phyloP scores from a whole-genome alignment of 2,797 vertebrate genomes.

The Echiichthys vipera region DNA sequence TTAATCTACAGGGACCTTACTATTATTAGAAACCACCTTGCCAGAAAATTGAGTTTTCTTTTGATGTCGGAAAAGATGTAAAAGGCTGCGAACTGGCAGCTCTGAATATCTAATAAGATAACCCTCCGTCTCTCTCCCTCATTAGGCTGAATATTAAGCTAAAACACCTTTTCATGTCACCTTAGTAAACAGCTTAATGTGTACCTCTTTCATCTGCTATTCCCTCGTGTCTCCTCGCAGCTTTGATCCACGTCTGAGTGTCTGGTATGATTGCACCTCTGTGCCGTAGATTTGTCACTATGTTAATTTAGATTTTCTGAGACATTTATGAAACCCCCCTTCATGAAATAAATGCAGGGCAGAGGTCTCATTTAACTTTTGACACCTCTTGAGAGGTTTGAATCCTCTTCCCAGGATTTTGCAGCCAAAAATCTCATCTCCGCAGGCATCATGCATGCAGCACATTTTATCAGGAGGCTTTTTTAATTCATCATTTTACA shows the following conservation, averaged over 20 bases:
- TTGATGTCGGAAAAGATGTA: conserved; percentile 84
- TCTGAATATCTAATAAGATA: conserved; percentile 87
- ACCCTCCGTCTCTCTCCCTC: conserved; percentile 79
- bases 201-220: conserved; percentile 89
- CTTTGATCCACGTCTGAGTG: conserved; percentile 86
- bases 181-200: conserved; percentile 89
- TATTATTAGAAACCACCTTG: conserved; percentile 74
- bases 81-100: conserved; percentile 81
- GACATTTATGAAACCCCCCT: conserved; percentile 42
- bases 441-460: neutral
- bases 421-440: neutral
- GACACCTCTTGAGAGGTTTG: conserved; percentile 16
- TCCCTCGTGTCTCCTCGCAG: conserved; percentile 78
- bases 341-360: conserved; percentile 35
- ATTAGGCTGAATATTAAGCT: conserved; percentile 88
- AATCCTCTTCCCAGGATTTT: neutral
- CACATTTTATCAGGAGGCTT: neutral
- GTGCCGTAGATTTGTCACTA: conserved; percentile 84
- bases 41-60: conserved; percentile 77
- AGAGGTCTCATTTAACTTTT: conserved; percentile 41
- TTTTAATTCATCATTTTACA: neutral
- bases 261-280: conserved; percentile 86
- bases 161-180: conserved; percentile 90
- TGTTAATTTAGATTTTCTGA: conserved; percentile 82
- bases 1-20: conserved; percentile 50